Evolutionary conservation across 2,113 vertebrate genomes (phyloP).

Genomic region (Sardina pilchardus): DNA sequence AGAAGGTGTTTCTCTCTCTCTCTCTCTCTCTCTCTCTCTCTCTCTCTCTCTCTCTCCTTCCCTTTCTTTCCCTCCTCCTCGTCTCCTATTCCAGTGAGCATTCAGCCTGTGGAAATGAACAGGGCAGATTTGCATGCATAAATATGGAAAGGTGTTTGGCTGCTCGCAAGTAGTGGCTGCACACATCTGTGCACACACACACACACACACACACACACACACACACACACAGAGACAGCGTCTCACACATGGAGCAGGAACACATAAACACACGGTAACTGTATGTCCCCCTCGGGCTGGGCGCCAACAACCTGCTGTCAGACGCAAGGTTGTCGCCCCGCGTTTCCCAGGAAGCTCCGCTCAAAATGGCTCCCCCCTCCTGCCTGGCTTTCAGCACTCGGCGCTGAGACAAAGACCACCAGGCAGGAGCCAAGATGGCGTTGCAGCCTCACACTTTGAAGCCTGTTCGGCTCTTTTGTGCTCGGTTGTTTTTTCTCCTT

Average conservation of each 20-base stretch:
- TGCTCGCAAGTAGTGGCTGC: constrained; percentile 40
- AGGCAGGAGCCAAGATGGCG: not conserved
- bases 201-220: not conserved
- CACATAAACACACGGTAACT: constrained; percentile 18
- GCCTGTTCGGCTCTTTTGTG: not conserved
- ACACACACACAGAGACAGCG: not conserved
- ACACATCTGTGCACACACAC: not conserved
- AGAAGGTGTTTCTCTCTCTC: not conserved
- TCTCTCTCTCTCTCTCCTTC: not conserved
- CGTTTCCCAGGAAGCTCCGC: not conserved
- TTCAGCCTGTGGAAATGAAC: constrained; percentile 61
- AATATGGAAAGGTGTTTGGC: constrained; percentile 59
- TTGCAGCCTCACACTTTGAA: not conserved
- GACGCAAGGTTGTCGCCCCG: not conserved
- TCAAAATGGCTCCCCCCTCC: not conserved
- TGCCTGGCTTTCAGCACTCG: not conserved
- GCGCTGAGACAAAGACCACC: constrained; percentile 21
- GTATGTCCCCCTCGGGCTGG: constrained; percentile 20
- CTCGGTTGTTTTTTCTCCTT: not conserved
- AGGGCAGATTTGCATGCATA: constrained; percentile 61
- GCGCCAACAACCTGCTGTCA: constrained; percentile 7
- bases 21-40: not conserved
- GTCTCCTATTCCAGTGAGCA: constrained; percentile 52
- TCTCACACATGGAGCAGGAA: not conserved
- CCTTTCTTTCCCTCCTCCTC: not conserved